phyloP scores from a whole-genome alignment of 1,140 invertebrate species.

The Lithobius niger region DNA sequence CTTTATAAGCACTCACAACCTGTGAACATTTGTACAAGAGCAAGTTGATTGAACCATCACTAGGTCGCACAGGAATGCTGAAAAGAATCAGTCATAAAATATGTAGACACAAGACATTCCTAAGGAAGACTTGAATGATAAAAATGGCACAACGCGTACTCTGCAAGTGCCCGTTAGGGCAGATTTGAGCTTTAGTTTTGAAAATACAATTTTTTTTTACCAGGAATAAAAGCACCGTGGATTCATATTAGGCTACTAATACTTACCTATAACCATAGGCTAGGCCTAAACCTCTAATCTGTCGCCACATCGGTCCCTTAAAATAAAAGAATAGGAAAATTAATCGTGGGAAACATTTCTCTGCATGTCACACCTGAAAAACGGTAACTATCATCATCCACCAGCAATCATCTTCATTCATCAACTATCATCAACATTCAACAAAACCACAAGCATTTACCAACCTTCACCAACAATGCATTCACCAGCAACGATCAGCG shows the following conservation, averaged over 20 bases:
- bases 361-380: too few relatives aligned
- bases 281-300: conserved; percentile 69
- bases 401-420: too few relatives aligned
- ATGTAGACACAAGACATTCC: not conserved
- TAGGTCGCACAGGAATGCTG: conserved; percentile 40
- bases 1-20: conserved; percentile 55
- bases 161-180: too few relatives aligned
- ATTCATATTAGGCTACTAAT: not conserved
- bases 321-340: conserved; percentile 15
- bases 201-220: too few relatives aligned
- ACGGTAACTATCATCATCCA: too few relatives aligned
- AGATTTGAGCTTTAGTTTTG: too few relatives aligned
- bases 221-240: too few relatives aligned
- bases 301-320: conserved; percentile 74
- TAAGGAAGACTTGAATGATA: not conserved
- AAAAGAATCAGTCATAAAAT: not conserved
- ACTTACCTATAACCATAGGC: conserved; percentile 53
- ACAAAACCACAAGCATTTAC: too few relatives aligned
- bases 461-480: too few relatives aligned
- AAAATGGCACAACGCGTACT: too few relatives aligned
- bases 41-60: conserved; percentile 56
- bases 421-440: too few relatives aligned
- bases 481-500: too few relatives aligned
- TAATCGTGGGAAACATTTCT: not conserved
- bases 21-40: conserved; percentile 59